Base-by-base conservation (phyloP, 1,140 invertebrate genomes). In the Gyrodactylus bullatarudis region DNA sequence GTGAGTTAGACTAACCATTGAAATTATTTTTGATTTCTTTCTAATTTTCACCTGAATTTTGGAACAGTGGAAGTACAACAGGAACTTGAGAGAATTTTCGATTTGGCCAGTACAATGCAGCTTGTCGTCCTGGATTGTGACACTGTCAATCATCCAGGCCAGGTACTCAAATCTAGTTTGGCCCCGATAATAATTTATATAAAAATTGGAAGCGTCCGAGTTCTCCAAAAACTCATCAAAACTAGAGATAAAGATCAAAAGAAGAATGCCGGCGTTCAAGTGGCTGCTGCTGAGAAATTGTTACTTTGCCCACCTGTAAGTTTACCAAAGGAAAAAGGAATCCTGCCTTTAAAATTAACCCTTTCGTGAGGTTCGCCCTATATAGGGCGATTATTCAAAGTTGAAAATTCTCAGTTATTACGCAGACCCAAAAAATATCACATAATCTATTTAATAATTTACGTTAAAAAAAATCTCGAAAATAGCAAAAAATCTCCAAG, bases 101-200 rank as follows among this genome's bases (percentile, higher is more conserved):
- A 99, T 82, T 84, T 99, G 76, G 91, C 94, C 26, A 85, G 93
- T 77, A 91, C 91, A 71, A 85, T 99, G 77, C 87, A 89, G 81
- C 84, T 97, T 77, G 92, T 98, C 70, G 91, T 99, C 74, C 84
- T 99, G 77, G 95, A 99, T 85, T 99, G 95, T 85, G 95, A 99
- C 84, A 99, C 94, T 74, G 97, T 99, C 81, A 99, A 99, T 83
- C 95, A 99, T 84, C 95, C 95, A 73, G 95, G 93, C 77, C 95
- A 99, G 83, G 84, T 99, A 77, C 89, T 89, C 75, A 99, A 99
- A 85, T 99, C 95, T 75, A 95, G 91, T 75, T 84, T 99, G 78
- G 93, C 95, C 74, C 95, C 95, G 75, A 95, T 93, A 77, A 87
- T 97, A 79, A 93, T 98, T 76, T 98, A 99, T 84, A 85, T 99